Percentiles rank a stretch among this genome's conserved stretches.
phyloP scores from a whole-genome alignment of 1,140 invertebrate species.

The Leptinotarsa texana region DNA sequence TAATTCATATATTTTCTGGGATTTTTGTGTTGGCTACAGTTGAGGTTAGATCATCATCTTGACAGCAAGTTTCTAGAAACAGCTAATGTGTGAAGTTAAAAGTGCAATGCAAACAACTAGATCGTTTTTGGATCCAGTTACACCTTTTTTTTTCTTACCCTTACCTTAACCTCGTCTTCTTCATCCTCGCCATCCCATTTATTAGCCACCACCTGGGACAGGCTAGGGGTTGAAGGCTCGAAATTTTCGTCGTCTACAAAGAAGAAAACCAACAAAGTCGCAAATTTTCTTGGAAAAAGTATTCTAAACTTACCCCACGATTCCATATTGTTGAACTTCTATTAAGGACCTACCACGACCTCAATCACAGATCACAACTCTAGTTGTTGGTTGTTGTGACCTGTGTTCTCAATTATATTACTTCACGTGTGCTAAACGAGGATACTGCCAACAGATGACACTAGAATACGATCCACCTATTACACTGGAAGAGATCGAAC shows the following conservation, averaged over 20 bases:
- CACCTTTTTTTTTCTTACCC: neutral
- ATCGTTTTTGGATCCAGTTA: neutral
- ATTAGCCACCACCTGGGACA: conserved; percentile 55
- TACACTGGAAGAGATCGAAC: neutral
- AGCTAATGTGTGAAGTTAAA: neutral
- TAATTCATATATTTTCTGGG: neutral
- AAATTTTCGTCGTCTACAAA: conserved; percentile 54
- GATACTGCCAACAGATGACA: conserved; percentile 38
- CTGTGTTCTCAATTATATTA: conserved; percentile 29
- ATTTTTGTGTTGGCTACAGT: neutral
- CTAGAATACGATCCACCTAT: conserved; percentile 24
- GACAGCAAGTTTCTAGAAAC: neutral
- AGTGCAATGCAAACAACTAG: neutral
- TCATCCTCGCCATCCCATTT: conserved; percentile 91
- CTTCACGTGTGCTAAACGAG: conserved; percentile 46
- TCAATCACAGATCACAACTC: conserved; percentile 15
- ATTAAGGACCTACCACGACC: conserved; percentile 37
- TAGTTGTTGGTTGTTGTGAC: too few relatives aligned
- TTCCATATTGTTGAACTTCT: conserved; percentile 49
- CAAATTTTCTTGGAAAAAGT: neutral
- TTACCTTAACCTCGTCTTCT: conserved; percentile 81
- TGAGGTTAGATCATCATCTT: conserved; percentile 3
- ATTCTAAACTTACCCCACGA: conserved; percentile 49
- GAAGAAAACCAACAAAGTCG: neutral
- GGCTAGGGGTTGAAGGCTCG: conserved; percentile 42